phyloP scores from a whole-genome alignment of 1,140 invertebrate genomes.

The Aphis craccivora region DNA sequence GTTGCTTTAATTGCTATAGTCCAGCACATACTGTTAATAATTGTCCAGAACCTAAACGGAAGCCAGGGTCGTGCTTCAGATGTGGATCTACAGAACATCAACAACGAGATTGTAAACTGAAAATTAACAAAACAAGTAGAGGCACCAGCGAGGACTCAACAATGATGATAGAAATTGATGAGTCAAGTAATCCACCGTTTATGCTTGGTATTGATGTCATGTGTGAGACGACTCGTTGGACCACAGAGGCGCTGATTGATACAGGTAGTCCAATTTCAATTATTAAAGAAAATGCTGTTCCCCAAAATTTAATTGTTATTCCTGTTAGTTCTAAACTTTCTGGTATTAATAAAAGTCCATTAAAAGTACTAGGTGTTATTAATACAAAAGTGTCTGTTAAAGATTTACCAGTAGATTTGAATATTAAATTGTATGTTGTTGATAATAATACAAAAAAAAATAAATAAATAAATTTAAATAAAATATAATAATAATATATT shows the following conservation, averaged over 20 bases:
- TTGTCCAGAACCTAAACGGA: background rate
- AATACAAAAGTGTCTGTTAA: background rate
- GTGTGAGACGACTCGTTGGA: background rate
- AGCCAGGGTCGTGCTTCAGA: background rate
- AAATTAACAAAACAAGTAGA: background rate
- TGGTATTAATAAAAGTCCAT: constrained; percentile 29
- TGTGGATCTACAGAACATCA: background rate
- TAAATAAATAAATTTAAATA: too few species aligned
- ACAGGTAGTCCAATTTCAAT: constrained; percentile 35
- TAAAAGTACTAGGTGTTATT: constrained; percentile 22
- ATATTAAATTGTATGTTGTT: constrained; percentile 31
- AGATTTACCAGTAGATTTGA: background rate
- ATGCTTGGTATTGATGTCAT: background rate
- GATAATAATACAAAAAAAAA: constrained; percentile 26
- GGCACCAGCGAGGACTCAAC: background rate
- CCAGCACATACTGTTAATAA: background rate
- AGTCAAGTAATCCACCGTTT: background rate
- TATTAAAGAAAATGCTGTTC: background rate
- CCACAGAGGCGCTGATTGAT: background rate
- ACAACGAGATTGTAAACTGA: constrained; percentile 15
- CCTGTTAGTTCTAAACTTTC: background rate
- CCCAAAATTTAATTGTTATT: background rate
- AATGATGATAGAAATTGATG: background rate
- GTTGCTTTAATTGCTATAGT: constrained; percentile 18
- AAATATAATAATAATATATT: too few species aligned